Evolutionary conservation across 2,797 vertebrate genomes (phyloP).

Genomic region (Sparidentex hasta): DNA sequence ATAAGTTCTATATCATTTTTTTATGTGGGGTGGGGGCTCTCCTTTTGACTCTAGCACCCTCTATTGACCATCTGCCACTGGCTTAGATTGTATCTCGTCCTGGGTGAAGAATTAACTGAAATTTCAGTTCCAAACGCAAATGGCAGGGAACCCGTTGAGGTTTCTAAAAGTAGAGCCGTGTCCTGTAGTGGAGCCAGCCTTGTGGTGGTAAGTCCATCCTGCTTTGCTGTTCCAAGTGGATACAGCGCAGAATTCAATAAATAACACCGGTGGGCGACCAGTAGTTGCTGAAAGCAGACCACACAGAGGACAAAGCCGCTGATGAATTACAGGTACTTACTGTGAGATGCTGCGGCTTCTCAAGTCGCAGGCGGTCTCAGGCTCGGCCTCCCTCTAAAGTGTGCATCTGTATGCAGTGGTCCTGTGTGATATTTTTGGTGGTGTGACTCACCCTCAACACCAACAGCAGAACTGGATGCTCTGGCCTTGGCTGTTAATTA

Average conservation of each 20-base stretch:
- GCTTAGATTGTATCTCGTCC: not conserved
- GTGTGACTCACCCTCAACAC: conserved; percentile 65
- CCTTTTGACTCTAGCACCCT: no score
- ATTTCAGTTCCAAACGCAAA: conserved; percentile 32
- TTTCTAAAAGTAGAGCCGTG: conserved; percentile 44
- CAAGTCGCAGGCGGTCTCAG: conserved; percentile 50
- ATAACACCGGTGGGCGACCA: conserved; percentile 25
- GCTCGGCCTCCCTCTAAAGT: conserved; percentile 51
- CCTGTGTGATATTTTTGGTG: conserved; percentile 65
- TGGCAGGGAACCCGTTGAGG: conserved; percentile 14
- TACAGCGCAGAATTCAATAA: conserved; percentile 36
- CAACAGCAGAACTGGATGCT: conserved; percentile 41
- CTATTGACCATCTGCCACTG: no score
- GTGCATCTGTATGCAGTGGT: conserved; percentile 49
- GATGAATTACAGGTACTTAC: conserved; percentile 60
- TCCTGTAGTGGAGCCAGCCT: conserved; percentile 6
- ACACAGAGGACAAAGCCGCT: conserved; percentile 63
- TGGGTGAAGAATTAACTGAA: conserved; percentile 7
- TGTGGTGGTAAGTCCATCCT: conserved; percentile 26
- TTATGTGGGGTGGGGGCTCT: no score
- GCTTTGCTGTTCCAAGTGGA: conserved; percentile 27
- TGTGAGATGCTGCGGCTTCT: conserved; percentile 55
- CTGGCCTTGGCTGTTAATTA: conserved; percentile 49
- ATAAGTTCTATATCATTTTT: no score
- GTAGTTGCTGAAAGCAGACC: conserved; percentile 51